Conservation (phyloP, 2,797 vertebrate species). For the Valencia hispanica region DNA sequence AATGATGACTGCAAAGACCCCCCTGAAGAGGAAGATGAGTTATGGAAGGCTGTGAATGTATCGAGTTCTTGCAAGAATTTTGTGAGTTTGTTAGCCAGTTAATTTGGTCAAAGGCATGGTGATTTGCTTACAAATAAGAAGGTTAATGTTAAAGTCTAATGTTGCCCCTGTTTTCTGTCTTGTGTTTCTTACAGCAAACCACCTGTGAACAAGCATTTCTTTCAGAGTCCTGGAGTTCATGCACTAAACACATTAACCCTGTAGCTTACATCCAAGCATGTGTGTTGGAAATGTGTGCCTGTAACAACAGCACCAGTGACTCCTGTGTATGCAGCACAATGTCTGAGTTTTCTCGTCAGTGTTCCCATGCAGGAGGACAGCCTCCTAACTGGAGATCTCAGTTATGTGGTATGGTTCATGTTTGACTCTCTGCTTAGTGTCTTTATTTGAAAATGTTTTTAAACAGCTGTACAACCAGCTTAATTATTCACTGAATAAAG, state of each 20-base stretch:
- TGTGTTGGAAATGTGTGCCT: constrained; percentile 85
- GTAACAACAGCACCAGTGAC: constrained; percentile 55
- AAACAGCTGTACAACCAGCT: not conserved
- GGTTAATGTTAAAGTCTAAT: too few relatives aligned
- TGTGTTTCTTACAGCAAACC: constrained; percentile 66
- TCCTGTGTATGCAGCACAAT: constrained; percentile 88
- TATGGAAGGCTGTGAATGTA: constrained; percentile 5
- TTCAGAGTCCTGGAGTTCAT: constrained; percentile 81
- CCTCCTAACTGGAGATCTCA: constrained; percentile 87
- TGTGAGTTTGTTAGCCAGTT: constrained; percentile 59
- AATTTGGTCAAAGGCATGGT: not conserved
- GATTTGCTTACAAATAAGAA: not conserved
- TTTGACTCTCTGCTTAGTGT: not conserved
- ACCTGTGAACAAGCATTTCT: constrained; percentile 79
- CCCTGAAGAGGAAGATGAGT: constrained; percentile 75
- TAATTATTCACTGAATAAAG: too few relatives aligned
- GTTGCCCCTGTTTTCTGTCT: not conserved
- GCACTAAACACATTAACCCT: constrained; percentile 76
- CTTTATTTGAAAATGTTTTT: not conserved
- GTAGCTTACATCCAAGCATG: constrained; percentile 88
- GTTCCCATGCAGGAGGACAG: constrained; percentile 88
- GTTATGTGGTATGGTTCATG: constrained; percentile 85
- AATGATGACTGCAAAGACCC: constrained; percentile 84
- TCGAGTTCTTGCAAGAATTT: constrained; percentile 67
- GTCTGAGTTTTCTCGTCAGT: constrained; percentile 92